These are phyloP conservation scores for Habropoda laboriosa DNA, from an alignment of 1,140 invertebrate genomes.

Conservation along the genomic window DNA sequence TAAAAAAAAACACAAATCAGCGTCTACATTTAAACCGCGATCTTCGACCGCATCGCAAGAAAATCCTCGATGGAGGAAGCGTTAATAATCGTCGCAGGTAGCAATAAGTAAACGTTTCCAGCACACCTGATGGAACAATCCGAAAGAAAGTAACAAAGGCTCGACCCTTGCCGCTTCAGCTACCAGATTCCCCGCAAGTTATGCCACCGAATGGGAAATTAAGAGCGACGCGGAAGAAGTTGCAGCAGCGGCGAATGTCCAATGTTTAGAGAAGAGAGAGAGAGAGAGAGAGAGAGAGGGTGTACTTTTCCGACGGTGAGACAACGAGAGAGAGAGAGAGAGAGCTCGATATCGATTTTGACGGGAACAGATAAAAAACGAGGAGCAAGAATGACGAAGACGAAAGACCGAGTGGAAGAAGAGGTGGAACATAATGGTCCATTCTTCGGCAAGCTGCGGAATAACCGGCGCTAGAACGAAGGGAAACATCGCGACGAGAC, in stretches of 20 bases:
- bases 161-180: no score
- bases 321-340: slow-evolving; percentile 25
- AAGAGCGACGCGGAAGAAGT: slow-evolving; percentile 20
- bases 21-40: no score
- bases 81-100: no score
- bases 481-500: slow-evolving; percentile 42
- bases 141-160: not conserved
- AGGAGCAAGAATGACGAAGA: not conserved
- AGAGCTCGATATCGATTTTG: slow-evolving; percentile 39
- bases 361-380: not conserved
- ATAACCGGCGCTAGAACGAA: slow-evolving; percentile 44
- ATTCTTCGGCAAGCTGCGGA: slow-evolving; percentile 41
- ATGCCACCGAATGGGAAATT: slow-evolving; percentile 11
- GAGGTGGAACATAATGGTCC: slow-evolving; percentile 3
- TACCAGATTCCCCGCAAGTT: not conserved
- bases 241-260: slow-evolving; percentile 27
- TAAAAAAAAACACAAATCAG: no score
- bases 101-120: no score
- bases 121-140: no score
- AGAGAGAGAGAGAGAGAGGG: no score
- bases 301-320: slow-evolving; percentile 29
- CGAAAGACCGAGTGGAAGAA: not conserved
- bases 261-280: slow-evolving; percentile 30
- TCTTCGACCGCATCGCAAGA: no score
- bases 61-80: no score